These are phyloP conservation scores for Malachius bipustulatus DNA, from an alignment of 2,888 invertebrate genomes.

Conservation along the genomic window DNA sequence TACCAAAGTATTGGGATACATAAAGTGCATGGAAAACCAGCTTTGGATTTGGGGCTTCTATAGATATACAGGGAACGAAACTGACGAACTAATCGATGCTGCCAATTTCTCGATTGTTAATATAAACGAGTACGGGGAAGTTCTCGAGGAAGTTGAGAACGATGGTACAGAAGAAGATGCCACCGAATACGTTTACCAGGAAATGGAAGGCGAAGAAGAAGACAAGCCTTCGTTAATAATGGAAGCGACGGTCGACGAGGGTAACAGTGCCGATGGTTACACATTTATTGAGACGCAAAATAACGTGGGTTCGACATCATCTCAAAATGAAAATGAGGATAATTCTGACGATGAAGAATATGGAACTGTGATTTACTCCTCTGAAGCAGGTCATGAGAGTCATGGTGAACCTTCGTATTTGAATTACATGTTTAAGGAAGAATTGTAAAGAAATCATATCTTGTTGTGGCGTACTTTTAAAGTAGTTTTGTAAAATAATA, in stretches of 20 bases:
- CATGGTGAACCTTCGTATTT: too few species aligned
- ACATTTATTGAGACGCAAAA: too few species aligned
- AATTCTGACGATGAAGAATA: too few species aligned
- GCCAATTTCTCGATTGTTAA: constrained; percentile 26
- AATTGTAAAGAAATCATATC: too few species aligned
- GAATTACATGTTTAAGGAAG: too few species aligned
- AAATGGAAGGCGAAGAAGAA: constrained; percentile 23
- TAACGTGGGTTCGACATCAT: too few species aligned
- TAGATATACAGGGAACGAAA: constrained; percentile 24
- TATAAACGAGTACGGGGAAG: constrained; percentile 11
- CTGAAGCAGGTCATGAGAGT: too few species aligned
- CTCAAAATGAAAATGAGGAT: too few species aligned
- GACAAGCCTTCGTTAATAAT: constrained; percentile 15
- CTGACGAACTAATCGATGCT: constrained; percentile 30
- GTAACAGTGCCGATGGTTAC: too few species aligned
- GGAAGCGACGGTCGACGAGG: constrained; percentile 15
- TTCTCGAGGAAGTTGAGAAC: constrained; percentile 8
- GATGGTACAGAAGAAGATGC: constrained; percentile 12
- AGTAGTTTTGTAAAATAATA: too few species aligned
- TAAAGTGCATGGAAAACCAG: constrained; percentile 36
- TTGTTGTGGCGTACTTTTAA: too few species aligned
- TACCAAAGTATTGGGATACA: constrained; percentile 32
- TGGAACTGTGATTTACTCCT: too few species aligned
- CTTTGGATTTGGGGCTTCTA: constrained; percentile 36
- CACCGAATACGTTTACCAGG: constrained; percentile 13